Evolutionary conservation across 1,140 invertebrate genomes (phyloP).

Genomic region (Pseudomyrmex sp.): DNA sequence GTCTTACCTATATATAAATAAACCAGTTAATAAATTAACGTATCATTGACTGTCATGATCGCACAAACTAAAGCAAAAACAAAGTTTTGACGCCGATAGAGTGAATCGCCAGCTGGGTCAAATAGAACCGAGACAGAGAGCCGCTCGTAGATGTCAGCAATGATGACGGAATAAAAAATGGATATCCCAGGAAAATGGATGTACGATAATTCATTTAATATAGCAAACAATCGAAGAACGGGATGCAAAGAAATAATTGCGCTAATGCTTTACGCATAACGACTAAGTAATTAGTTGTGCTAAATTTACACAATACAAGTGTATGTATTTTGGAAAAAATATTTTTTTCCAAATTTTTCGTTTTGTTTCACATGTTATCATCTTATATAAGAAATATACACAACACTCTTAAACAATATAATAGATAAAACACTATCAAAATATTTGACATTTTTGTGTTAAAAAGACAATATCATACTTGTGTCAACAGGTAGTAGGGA

Average conservation of each 20-base stretch:
- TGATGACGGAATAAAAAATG: slow-evolving; percentile 56
- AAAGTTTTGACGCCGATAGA: slow-evolving; percentile 61
- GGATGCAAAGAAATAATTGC: slow-evolving; percentile 80
- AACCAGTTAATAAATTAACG: slow-evolving; percentile 83
- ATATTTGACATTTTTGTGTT: not conserved
- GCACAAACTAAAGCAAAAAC: slow-evolving; percentile 66
- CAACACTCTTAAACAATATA: not conserved
- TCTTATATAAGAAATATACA: not conserved
- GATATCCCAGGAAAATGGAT: slow-evolving; percentile 73
- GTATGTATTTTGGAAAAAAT: not conserved
- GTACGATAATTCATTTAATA: slow-evolving; percentile 76
- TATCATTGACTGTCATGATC: slow-evolving; percentile 71
- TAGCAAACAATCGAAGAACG: slow-evolving; percentile 79
- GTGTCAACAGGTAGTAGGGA: slow-evolving; percentile 93
- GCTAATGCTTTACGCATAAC: slow-evolving; percentile 72
- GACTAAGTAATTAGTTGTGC: slow-evolving; percentile 61
- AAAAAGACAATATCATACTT: too few relatives aligned
- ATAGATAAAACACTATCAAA: not conserved
- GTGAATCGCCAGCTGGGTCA: slow-evolving; percentile 59
- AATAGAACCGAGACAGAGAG: slow-evolving; percentile 56
- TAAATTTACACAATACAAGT: slow-evolving; percentile 76
- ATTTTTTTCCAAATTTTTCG: too few relatives aligned
- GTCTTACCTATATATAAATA: slow-evolving; percentile 74
- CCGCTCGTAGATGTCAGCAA: slow-evolving; percentile 68
- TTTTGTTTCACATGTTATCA: too few relatives aligned